Evolutionary conservation across 2,888 invertebrate species (phyloP).

Genomic region (Sycophila texana): DNA sequence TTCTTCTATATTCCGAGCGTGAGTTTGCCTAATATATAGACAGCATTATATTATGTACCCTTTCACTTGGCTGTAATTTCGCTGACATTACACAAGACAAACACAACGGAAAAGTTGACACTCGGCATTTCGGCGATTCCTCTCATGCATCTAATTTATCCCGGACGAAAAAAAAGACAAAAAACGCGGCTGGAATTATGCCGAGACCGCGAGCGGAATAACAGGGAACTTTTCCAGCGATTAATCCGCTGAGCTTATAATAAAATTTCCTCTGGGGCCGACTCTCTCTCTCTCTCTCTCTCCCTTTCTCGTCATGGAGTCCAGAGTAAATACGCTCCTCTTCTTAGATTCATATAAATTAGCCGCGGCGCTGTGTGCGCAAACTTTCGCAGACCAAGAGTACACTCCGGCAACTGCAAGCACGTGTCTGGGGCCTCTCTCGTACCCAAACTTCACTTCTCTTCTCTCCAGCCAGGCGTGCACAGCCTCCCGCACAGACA

Average conservation of each 20-base stretch:
- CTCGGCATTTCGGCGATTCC: no score
- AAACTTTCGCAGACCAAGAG: conserved; percentile 18
- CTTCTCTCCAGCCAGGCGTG: background rate
- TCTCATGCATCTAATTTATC: no score
- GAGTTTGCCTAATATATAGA: no score
- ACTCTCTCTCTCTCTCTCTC: background rate
- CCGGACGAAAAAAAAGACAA: background rate
- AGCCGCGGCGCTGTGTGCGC: conserved; percentile 1
- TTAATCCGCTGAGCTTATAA: background rate
- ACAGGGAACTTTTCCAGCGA: background rate
- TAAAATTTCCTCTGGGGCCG: background rate
- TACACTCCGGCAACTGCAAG: background rate
- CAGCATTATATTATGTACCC: no score
- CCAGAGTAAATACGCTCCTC: conserved; percentile 39
- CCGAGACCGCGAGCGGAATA: background rate
- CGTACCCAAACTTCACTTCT: background rate
- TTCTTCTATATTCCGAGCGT: no score
- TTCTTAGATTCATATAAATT: conserved; percentile 48
- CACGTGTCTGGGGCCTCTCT: background rate
- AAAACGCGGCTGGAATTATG: background rate
- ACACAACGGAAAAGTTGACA: no score
- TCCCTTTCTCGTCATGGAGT: background rate
- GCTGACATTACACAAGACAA: no score
- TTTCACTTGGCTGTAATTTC: no score
- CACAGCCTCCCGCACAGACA: no score